Evolutionary conservation across 2,888 invertebrate genomes (phyloP).

Genomic region (Lydus trimaculatus): DNA sequence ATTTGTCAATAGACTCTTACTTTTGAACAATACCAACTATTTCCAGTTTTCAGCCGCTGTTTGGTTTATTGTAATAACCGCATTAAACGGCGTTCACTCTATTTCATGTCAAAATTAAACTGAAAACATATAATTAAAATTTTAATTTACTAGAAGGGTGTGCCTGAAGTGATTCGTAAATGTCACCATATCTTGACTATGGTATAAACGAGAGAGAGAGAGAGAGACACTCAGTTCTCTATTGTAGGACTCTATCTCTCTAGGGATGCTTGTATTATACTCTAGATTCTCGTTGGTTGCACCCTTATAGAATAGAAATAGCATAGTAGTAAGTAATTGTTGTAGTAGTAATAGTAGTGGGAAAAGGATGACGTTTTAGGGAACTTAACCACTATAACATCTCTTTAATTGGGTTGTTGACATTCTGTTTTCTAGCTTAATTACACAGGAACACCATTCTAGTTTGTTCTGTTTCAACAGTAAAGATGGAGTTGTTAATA

Average conservation of each 20-base stretch:
- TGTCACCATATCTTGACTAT: constrained; percentile 9
- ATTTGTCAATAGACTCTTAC: too few relatives aligned
- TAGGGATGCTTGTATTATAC: constrained; percentile 14
- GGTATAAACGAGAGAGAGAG: too few relatives aligned
- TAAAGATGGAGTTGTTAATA: constrained; percentile 10
- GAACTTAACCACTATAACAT: constrained; percentile 46
- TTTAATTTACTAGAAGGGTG: constrained; percentile 10
- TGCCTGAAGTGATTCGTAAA: constrained; percentile 23
- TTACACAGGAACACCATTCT: constrained; percentile 22
- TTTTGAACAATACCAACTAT: too few relatives aligned
- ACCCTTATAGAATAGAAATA: constrained; percentile 13
- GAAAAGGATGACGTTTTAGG: constrained; percentile 14
- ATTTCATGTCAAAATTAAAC: not conserved
- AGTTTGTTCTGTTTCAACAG: constrained; percentile 14
- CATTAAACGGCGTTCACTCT: not conserved
- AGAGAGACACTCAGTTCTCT: constrained; percentile 16
- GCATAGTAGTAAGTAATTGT: constrained; percentile 8
- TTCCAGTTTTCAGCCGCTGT: too few relatives aligned
- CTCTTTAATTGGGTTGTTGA: constrained; percentile 54
- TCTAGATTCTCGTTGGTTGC: constrained; percentile 8
- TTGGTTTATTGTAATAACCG: too few relatives aligned
- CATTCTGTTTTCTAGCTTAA: constrained; percentile 38
- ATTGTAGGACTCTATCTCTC: constrained; percentile 4
- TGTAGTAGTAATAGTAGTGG: constrained; percentile 2
- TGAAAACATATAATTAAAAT: constrained; percentile 6